Percentiles rank a stretch among this genome's conserved stretches.
Conservation (phyloP, 2,797 vertebrate genomes). For the Carcharodon carcharias region DNA sequence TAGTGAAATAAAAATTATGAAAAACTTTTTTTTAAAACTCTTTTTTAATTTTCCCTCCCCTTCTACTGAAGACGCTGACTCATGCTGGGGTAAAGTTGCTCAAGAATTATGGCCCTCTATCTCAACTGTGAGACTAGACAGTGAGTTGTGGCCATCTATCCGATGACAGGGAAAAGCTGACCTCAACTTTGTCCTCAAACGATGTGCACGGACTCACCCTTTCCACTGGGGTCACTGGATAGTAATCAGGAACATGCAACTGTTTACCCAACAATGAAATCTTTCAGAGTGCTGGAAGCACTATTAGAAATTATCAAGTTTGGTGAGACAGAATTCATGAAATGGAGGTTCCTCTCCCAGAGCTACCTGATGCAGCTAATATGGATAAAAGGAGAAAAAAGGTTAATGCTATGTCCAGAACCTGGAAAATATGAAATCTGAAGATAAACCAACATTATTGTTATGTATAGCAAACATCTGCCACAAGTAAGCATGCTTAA, state of each 20-base stretch:
- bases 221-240: not conserved
- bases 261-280: not conserved
- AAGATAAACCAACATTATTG: too few relatives aligned
- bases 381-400: too few relatives aligned
- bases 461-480: too few relatives aligned
- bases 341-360: not conserved
- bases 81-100: not conserved
- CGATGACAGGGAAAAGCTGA: not conserved
- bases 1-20: too few relatives aligned
- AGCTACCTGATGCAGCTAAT: too few relatives aligned
- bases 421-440: too few relatives aligned
- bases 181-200: not conserved
- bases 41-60: too few relatives aligned
- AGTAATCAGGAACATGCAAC: not conserved
- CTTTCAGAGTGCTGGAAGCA: not conserved
- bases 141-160: not conserved
- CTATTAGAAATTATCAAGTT: not conserved
- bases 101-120: too few relatives aligned
- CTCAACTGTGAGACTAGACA: not conserved
- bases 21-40: too few relatives aligned
- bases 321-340: not conserved
- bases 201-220: not conserved
- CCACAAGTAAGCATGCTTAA: too few relatives aligned
- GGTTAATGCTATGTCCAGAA: too few relatives aligned
- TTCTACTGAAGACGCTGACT: not conserved